Evolutionary conservation across 2,888 invertebrate species (phyloP), one percentile per base, ranked within the genome.

Genomic region (Myopa tessellatipennis): DNA sequence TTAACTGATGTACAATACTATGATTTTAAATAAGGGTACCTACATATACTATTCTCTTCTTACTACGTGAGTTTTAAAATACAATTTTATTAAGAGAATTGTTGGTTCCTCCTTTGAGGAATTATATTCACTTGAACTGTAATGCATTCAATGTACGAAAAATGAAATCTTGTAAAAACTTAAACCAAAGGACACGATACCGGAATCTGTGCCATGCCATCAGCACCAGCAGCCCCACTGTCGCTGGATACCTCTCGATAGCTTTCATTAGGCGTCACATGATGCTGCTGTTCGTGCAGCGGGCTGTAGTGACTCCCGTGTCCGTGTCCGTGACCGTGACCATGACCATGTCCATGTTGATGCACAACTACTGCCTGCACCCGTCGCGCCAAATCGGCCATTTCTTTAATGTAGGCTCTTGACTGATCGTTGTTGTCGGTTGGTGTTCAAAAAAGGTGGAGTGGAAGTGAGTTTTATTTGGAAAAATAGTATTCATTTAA

Each of bases 181-280:
- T 55, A 67, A 74, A 68, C 38, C 74, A 74, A 74, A 67, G 16
- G 63, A 68, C 68, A 70, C 61, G 70, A 87, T 90, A 90, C 90
- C 90, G 90, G 90, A 86, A 90, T 89, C 83, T 88, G 87, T 76
- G 81, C 77, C 82, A 84, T 85, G 83, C 84, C 84, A 76, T 84
- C 86, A 78, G 80, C 79, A 67, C 75, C 67, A 74, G 79, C 82
- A 76, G 80, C 81, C 81, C 82, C 84, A 76, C 82, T 80, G 65
- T 83, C 82, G 71, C 81, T 79, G 80, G 88, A 85, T 81, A 90
- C 84, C 79, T 91, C 90, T 81, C 89, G 90, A 87, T 91, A 91
- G 69, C 83, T 84, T 83, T 89, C 89, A 82, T 84, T 80, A 74
- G 73, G 45, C 45, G 26, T 5, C 45, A 83, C 77, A 73, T 83